Conservation (phyloP, 2,888 invertebrate species). For the Steinernema scapterisci region DNA sequence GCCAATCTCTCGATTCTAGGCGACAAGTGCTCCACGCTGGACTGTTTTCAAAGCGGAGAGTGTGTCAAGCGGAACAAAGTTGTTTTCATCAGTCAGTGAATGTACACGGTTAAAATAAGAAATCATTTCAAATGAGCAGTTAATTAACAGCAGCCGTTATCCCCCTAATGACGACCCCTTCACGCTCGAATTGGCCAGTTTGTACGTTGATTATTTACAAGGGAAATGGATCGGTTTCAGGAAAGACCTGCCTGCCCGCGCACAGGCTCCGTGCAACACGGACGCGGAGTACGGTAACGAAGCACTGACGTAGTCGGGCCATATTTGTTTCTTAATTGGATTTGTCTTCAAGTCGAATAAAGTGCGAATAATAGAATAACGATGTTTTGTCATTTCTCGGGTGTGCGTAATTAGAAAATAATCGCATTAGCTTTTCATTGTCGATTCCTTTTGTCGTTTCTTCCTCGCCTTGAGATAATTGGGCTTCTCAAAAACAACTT, state of each 20-base stretch:
- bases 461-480: slow-evolving; percentile 12
- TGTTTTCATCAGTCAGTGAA: slow-evolving; percentile 3
- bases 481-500: slow-evolving; percentile 25
- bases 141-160: neutral
- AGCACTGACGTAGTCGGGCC: no score
- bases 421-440: slow-evolving; percentile 28
- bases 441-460: slow-evolving; percentile 14
- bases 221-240: no score
- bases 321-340: neutral
- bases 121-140: slow-evolving; percentile 29
- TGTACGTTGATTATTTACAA: no score
- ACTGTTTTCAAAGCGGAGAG: slow-evolving; percentile 24
- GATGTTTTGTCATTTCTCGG: slow-evolving; percentile 19
- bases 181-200: no score
- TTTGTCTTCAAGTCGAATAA: neutral
- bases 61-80: slow-evolving; percentile 25
- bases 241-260: no score
- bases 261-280: no score
- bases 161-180: no score
- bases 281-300: no score
- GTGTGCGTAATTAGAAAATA: slow-evolving; percentile 30
- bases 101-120: slow-evolving; percentile 28
- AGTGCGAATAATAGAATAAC: slow-evolving; percentile 5
- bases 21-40: neutral
- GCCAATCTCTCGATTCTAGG: neutral